Conservation (phyloP, 2,797 vertebrate genomes). For the Poeciliopsis presidionis region DNA sequence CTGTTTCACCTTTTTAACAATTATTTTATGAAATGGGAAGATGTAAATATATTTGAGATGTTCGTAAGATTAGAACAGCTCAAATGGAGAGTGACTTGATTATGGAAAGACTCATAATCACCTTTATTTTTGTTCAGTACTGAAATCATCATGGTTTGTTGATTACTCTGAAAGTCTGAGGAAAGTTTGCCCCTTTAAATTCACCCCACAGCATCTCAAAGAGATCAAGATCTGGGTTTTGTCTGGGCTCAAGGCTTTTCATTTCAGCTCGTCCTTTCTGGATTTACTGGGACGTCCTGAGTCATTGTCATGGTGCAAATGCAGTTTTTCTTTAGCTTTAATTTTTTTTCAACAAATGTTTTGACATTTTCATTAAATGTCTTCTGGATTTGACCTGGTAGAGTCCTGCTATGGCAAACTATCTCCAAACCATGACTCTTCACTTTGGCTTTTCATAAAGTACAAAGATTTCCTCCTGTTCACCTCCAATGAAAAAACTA, state of each 20-base stretch:
- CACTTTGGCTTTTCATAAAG: too few relatives aligned
- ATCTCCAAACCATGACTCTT: background rate
- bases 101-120: background rate
- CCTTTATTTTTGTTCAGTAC: background rate
- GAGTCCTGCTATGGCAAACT: background rate
- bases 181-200: background rate
- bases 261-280: background rate
- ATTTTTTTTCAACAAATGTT: background rate
- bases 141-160: background rate
- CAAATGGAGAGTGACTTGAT: background rate
- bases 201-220: background rate
- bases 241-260: background rate
- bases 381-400: background rate
- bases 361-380: background rate
- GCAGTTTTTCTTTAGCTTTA: background rate
- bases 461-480: background rate
- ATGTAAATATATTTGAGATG: slow-evolving; percentile 70
- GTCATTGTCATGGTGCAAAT: background rate
- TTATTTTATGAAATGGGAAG: slow-evolving; percentile 70
- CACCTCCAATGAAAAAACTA: background rate
- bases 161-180: background rate
- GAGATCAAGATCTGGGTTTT: background rate
- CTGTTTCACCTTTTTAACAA: slow-evolving; percentile 56
- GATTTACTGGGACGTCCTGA: background rate
- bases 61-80: slow-evolving; percentile 27